Evolutionary conservation across 2,888 invertebrate genomes (phyloP).

Genomic region (Philonicus albiceps): DNA sequence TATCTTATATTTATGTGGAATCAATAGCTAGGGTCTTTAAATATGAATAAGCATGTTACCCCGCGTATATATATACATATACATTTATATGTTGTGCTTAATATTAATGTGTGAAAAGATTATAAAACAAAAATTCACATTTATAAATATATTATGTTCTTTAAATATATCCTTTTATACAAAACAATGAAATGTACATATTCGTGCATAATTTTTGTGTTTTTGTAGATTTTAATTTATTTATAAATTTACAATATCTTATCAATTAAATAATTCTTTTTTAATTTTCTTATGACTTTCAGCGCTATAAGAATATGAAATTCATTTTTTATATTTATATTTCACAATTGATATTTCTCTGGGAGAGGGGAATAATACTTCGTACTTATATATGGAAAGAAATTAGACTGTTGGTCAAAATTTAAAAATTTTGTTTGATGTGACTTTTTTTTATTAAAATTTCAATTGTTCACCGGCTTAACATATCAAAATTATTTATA

Average conservation of each 20-base stretch:
- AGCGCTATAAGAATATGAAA: slow-evolving; percentile 32
- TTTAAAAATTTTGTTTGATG: neutral
- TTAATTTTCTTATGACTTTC: neutral
- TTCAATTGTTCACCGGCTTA: neutral
- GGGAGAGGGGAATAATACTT: neutral
- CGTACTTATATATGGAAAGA: slow-evolving; percentile 2
- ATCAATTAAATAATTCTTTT: slow-evolving; percentile 31
- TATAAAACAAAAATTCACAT: slow-evolving; percentile 11
- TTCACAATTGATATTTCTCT: slow-evolving; percentile 34
- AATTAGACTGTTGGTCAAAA: neutral
- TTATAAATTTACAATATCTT: slow-evolving; percentile 41
- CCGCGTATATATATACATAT: neutral
- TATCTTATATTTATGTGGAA: neutral
- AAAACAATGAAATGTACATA: slow-evolving; percentile 41
- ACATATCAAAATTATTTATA: neutral
- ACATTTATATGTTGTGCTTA: slow-evolving; percentile 3
- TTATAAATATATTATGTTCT: slow-evolving; percentile 40
- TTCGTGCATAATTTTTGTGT: slow-evolving; percentile 38
- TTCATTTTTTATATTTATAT: slow-evolving; percentile 45
- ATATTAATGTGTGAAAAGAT: neutral
- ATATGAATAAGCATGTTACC: neutral
- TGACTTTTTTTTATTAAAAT: neutral
- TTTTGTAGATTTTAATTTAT: slow-evolving; percentile 26
- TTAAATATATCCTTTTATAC: slow-evolving; percentile 50
- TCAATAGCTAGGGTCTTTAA: neutral